These are phyloP conservation scores for Lasius platythorax DNA, from an alignment of 2,888 invertebrate species.

Conservation along the genomic window DNA sequence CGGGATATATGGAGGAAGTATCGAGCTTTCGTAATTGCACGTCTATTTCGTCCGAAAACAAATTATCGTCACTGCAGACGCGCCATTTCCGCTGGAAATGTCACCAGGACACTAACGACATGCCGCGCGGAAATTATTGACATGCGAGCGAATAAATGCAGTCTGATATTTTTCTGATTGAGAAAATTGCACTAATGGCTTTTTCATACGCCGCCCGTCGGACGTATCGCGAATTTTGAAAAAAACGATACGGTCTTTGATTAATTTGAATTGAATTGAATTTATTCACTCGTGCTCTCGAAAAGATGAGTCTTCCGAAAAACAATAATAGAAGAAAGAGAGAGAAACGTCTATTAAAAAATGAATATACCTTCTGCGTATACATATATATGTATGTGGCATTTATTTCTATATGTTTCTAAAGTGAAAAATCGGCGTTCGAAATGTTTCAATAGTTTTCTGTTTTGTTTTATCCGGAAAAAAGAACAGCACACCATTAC, in stretches of 20 bases:
- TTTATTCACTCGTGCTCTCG: not conserved
- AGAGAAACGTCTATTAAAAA: not conserved
- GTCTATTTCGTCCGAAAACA: constrained; percentile 46
- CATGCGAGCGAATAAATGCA: constrained; percentile 43
- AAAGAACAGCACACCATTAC: constrained; percentile 64
- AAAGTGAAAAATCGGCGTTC: not conserved
- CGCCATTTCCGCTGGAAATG: constrained; percentile 38
- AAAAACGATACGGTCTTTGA: not conserved
- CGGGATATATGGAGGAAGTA: not conserved
- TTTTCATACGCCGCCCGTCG: constrained; percentile 3
- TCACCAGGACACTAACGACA: constrained; percentile 36
- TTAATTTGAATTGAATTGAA: constrained; percentile 29
- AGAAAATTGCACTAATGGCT: constrained; percentile 18
- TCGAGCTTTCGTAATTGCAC: constrained; percentile 31
- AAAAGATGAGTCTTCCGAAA: not conserved
- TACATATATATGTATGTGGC: too few relatives aligned
- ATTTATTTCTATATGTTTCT: not conserved
- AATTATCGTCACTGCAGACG: constrained; percentile 50
- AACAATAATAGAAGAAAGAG: not conserved
- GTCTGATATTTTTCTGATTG: constrained; percentile 42
- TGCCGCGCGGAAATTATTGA: constrained; percentile 42
- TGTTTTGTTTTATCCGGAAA: not conserved
- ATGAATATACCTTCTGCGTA: not conserved
- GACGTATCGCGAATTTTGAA: not conserved
- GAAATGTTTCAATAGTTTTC: not conserved